Evolutionary conservation across 64 coral and sea anemone species (phyloP).

Genomic region (Anthopleura sola): DNA sequence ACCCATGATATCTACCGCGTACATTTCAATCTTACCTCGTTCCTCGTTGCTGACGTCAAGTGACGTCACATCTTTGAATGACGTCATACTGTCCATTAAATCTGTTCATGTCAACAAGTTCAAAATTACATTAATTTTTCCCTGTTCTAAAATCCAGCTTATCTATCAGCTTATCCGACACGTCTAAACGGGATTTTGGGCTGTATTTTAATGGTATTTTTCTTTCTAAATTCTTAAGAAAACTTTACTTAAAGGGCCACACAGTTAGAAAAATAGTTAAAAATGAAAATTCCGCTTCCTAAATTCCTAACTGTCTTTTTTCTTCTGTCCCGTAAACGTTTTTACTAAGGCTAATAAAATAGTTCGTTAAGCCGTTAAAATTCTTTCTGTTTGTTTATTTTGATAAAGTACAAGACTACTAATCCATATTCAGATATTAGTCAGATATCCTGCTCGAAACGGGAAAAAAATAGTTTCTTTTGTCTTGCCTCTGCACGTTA

Average conservation of each 20-base stretch:
- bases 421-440: neutral
- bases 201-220: too few species aligned
- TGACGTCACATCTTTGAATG: neutral
- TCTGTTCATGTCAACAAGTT: neutral
- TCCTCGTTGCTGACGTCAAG: conserved; percentile 1
- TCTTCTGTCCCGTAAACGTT: neutral
- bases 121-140: too few species aligned
- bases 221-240: neutral
- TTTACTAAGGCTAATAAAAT: neutral
- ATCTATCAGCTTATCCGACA: too few species aligned
- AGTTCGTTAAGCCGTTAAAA: neutral
- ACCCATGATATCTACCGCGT: neutral
- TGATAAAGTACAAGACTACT: neutral
- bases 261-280: neutral
- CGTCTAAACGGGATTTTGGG: too few species aligned
- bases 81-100: neutral
- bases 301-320: neutral
- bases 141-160: too few species aligned
- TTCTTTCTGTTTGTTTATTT: neutral
- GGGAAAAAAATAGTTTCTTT: neutral
- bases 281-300: neutral
- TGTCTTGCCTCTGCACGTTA: too few species aligned
- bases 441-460: neutral
- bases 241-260: neutral
- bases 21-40: neutral